A percentile compares a stretch with the other conserved stretches of the same genome.
Evolutionary conservation across 2,797 vertebrate species (phyloP).

Genomic region (Eulemur mongoz): DNA sequence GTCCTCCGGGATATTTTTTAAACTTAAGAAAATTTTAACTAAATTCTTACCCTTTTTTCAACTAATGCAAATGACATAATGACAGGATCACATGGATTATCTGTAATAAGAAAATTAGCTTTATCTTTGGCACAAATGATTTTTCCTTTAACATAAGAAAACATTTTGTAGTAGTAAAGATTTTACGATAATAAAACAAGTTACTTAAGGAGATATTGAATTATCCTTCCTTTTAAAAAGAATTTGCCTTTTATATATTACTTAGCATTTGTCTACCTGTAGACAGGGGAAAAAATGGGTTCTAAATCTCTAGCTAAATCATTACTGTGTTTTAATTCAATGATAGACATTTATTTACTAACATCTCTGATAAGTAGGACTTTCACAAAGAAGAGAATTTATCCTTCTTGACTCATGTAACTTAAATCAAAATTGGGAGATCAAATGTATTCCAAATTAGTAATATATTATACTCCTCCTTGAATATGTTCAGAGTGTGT

Average conservation of each 20-base stretch:
- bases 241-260: background rate
- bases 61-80: background rate
- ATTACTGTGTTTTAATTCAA: constrained; percentile 17
- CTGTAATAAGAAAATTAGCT: constrained; percentile 36
- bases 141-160: background rate
- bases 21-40: background rate
- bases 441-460: background rate
- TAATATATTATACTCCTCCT: background rate
- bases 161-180: background rate
- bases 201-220: background rate
- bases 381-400: background rate
- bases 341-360: background rate
- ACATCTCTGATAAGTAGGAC: background rate
- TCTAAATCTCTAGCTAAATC: background rate
- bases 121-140: constrained; percentile 18
- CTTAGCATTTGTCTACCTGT: constrained; percentile 11
- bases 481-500: background rate
- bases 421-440: background rate
- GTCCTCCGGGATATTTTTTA: background rate
- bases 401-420: background rate
- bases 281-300: background rate
- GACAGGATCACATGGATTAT: constrained; percentile 1
- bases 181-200: constrained; percentile 44
- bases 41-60: background rate
- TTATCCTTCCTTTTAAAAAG: background rate